A percentile compares a stretch with the other conserved stretches of the same genome.
phyloP scores from a whole-genome alignment of 1,140 invertebrate species.

The Cydia splendana region DNA sequence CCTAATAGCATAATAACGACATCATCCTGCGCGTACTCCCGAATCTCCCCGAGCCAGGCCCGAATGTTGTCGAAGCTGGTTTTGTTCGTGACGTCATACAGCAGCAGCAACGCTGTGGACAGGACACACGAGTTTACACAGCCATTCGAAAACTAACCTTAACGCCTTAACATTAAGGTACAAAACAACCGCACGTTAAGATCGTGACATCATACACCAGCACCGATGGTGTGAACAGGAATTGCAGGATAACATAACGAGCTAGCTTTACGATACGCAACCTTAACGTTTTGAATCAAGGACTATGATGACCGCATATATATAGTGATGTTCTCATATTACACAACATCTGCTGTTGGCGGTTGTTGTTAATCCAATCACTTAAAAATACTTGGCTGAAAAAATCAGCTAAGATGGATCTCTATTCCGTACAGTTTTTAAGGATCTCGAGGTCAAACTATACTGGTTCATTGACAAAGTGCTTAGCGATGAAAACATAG shows the following conservation, averaged over 20 bases:
- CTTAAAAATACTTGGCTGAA: slow-evolving; percentile 35
- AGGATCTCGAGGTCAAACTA: neutral
- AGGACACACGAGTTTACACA: slow-evolving; percentile 47
- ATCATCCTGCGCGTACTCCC: slow-evolving; percentile 91
- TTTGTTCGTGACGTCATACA: slow-evolving; percentile 96
- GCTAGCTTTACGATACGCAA: neutral
- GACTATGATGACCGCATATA: neutral
- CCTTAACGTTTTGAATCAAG: neutral
- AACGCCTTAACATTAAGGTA: neutral
- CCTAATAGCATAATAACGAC: slow-evolving; percentile 94
- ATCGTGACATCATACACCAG: slow-evolving; percentile 9
- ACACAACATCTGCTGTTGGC: slow-evolving; percentile 7
- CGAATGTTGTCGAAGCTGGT: slow-evolving; percentile 93
- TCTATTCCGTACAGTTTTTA: neutral
- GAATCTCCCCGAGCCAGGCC: slow-evolving; percentile 93
- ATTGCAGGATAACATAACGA: neutral
- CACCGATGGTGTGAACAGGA: neutral
- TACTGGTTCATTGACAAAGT: neutral
- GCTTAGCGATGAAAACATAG: neutral
- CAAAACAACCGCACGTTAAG: neutral
- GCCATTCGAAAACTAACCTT: neutral
- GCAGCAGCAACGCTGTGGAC: slow-evolving; percentile 89
- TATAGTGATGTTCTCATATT: neutral
- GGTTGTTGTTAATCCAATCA: slow-evolving; percentile 30
- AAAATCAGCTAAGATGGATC: neutral